Conservation (phyloP, 2,113 vertebrate genomes). For the Lathamus discolor region DNA sequence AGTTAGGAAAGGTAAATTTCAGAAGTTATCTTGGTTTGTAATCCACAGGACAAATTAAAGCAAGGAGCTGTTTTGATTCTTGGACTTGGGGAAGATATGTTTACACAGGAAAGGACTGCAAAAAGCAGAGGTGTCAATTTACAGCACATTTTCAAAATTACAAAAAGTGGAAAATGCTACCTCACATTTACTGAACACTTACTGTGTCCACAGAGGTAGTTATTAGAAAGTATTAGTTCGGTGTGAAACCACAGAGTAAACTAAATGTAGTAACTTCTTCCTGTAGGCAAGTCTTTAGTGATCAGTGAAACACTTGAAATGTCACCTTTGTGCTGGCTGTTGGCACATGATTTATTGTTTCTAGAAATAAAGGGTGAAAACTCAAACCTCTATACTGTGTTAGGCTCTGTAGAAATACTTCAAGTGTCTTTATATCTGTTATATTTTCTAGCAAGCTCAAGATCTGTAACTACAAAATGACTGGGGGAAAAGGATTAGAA, state of each 20-base stretch:
- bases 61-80: neutral
- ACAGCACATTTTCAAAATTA: neutral
- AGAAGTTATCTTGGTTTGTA: neutral
- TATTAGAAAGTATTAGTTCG: neutral
- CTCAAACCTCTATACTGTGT: neutral
- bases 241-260: neutral
- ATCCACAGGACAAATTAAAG: neutral
- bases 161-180: neutral
- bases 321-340: neutral
- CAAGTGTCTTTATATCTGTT: rapidly evolving
- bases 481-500: neutral
- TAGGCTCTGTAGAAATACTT: neutral
- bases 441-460: neutral
- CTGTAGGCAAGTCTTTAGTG: neutral
- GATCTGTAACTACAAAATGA: neutral
- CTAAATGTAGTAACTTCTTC: neutral
- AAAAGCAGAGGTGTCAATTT: neutral
- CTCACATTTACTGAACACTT: neutral
- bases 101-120: neutral
- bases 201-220: neutral
- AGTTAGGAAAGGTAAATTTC: neutral
- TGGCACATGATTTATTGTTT: neutral
- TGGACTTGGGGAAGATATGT: neutral
- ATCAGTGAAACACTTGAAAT: neutral
- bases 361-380: neutral